phyloP scores from a whole-genome alignment of 2,113 vertebrate genomes.

The Symphodus melops region DNA sequence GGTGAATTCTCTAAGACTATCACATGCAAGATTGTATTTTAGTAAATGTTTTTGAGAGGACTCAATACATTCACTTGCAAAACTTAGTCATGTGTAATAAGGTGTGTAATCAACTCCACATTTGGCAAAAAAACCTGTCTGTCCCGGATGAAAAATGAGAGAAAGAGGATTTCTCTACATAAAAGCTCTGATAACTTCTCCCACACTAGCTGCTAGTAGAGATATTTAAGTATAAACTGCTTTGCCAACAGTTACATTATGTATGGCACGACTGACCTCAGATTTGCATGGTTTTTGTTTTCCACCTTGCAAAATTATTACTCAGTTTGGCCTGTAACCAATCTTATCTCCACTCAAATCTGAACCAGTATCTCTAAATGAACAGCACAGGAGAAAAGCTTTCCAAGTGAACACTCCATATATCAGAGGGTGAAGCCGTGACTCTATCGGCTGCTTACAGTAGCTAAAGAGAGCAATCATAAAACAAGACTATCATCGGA shows the following conservation, averaged over 20 bases:
- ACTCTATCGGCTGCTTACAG: conserved; percentile 32
- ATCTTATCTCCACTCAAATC: conserved; percentile 40
- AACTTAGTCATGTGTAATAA: too few relatives aligned
- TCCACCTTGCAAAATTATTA: conserved; percentile 5
- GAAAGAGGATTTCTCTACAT: too few relatives aligned
- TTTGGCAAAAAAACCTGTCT: neutral
- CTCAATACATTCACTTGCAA: neutral
- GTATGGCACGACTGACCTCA: neutral
- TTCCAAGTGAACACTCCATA: conserved; percentile 35
- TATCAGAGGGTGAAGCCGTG: conserved; percentile 45
- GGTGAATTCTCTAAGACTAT: neutral
- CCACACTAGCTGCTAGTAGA: neutral
- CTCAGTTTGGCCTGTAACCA: conserved; percentile 5
- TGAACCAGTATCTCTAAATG: conserved; percentile 20
- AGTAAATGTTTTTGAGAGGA: neutral
- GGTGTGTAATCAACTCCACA: neutral
- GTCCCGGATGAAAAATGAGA: neutral
- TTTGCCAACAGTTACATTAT: too few relatives aligned
- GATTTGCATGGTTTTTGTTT: neutral
- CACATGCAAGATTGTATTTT: conserved; percentile 1
- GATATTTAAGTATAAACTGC: neutral
- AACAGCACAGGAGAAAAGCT: conserved; percentile 28
- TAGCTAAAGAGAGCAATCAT: conserved; percentile 50
- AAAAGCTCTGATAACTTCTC: neutral
- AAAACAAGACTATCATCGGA: conserved; percentile 36